Evolutionary conservation across 2,113 vertebrate genomes (phyloP), one percentile per base, ranked within the genome.

Genomic region (Seriola aureovittata): DNA sequence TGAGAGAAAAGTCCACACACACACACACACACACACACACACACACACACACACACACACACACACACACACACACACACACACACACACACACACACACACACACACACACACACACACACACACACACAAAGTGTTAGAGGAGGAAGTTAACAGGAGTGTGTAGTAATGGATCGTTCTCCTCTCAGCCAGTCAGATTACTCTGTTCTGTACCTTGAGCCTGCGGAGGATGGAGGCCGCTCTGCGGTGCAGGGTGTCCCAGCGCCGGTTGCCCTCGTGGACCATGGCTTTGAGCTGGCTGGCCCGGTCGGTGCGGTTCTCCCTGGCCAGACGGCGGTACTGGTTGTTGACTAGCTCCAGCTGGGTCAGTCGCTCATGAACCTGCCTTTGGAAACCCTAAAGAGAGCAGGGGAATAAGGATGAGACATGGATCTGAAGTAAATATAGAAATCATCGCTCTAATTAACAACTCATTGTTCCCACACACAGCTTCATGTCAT

Each of bases 311-410:
- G 96, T 97, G 80, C 97, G 97, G 94, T 98, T 97, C 93, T 99
- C 98, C 0, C 96, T 91, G 5, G 97, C 97, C n/a, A 99, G 95
- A 4, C 97, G 96, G 62, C 97, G 92, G 92, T 99, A 99, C 91
- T 97, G 98, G 86, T 97, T 97, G 85, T 99, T 99, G 88, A 99
- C 95, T 40, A 97, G 94, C 81, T 99, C 98, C 85, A 99, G 74
- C 87, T 99, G 97, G 0, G 97, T 96, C 19, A 99, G 95, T 0
- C 94, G 91, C 77, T 99, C 98, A 0, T 97, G 95, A 38, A 99
- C 95, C 79, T 99, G 97, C 88, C 97, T 94, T 79, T 99, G 97
- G 83, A 99, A 97, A 0, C 94, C 95, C 98, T 99, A 85, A 6
- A 73, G 34, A 63, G 16, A 78, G 3, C 11, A 40, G 62, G 9